Conservation (phyloP, 2,888 invertebrate species). For the Cheilosia soror region DNA sequence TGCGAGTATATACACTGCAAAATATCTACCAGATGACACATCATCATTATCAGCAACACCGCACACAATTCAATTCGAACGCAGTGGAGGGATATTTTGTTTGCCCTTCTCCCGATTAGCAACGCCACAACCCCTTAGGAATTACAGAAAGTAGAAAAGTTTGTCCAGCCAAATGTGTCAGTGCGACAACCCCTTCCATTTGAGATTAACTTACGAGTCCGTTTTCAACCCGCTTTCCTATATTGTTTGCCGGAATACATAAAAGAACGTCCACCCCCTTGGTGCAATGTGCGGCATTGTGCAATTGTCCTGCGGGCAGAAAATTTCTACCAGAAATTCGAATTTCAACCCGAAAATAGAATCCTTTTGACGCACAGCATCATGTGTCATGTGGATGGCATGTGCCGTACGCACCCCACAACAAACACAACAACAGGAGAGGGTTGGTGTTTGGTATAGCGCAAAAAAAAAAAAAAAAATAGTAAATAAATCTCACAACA, state of each 20-base stretch:
- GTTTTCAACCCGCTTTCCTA: conserved; percentile 27
- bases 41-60: conserved; percentile 52
- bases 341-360: conserved; percentile 63
- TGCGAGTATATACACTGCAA: conserved; percentile 18
- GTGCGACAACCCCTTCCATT: conserved; percentile 39
- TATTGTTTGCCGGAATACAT: conserved; percentile 1
- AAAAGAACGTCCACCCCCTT: conserved; percentile 50
- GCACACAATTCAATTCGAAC: conserved; percentile 37
- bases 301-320: conserved; percentile 70
- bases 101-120: conserved; percentile 17
- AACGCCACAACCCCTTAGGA: conserved; percentile 48
- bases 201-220: conserved; percentile 15
- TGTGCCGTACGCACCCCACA: conserved; percentile 71
- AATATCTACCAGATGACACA: conserved; percentile 46
- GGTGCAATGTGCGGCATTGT: conserved; percentile 50
- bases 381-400: conserved; percentile 72
- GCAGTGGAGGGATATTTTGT: conserved; percentile 26
- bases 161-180: conserved; percentile 27
- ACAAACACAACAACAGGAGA: conserved; percentile 52
- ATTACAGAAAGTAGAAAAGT: conserved; percentile 14
- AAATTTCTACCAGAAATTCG: conserved; percentile 51
- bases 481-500: conserved; percentile 67
- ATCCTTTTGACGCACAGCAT: conserved; percentile 61
- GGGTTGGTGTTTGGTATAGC: conserved; percentile 60
- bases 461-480: conserved; percentile 40